Percentiles rank a stretch among this genome's conserved stretches.
Evolutionary conservation across 2,797 vertebrate species (phyloP).

Genomic region (Oceanodroma leucorhoa): DNA sequence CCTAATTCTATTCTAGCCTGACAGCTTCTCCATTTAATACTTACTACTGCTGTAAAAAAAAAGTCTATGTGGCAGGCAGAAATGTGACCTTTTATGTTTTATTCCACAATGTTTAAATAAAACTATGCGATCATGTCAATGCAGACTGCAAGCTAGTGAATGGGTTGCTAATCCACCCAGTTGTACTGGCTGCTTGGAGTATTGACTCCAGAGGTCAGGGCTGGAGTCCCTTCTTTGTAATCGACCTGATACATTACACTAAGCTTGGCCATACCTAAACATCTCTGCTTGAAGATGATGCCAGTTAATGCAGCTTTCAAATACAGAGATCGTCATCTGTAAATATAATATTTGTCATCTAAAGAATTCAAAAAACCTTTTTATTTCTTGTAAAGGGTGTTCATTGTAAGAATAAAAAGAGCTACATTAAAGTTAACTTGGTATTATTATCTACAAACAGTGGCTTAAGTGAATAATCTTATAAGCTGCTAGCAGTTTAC

Average conservation of each 20-base stretch:
- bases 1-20: background rate
- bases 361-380: background rate
- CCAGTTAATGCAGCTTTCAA: background rate
- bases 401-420: slow-evolving; percentile 1
- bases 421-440: background rate
- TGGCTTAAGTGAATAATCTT: slow-evolving; percentile 31
- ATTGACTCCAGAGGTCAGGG: background rate
- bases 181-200: background rate
- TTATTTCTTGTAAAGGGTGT: background rate
- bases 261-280: background rate
- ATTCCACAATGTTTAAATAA: background rate
- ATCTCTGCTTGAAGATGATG: background rate
- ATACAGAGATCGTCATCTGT: background rate
- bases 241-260: rapidly evolving
- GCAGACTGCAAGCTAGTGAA: background rate
- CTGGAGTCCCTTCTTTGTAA: background rate
- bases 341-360: background rate
- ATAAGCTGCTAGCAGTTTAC: background rate
- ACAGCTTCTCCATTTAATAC: background rate
- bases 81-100: background rate
- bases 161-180: background rate
- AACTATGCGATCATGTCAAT: background rate
- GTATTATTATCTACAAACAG: slow-evolving; percentile 22
- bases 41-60: background rate
- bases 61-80: background rate